Conservation (phyloP, 2,888 invertebrate genomes). For the Oligia strigilis region DNA sequence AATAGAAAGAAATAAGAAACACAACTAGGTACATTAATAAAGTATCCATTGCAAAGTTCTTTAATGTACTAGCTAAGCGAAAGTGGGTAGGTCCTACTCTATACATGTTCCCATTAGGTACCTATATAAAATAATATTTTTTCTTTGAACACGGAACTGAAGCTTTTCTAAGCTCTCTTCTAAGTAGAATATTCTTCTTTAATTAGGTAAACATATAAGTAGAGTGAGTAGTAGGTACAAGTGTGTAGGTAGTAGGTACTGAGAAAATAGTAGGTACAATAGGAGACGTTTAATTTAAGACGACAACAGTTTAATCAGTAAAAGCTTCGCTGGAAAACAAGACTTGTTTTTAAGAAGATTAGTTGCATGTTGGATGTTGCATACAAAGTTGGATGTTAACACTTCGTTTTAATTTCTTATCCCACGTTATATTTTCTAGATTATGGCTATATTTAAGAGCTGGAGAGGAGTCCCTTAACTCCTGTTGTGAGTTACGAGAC, state of each 20-base stretch:
- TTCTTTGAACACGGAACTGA: slow-evolving; percentile 12
- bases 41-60: not conserved
- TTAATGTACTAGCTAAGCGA: slow-evolving; percentile 6
- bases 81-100: not conserved
- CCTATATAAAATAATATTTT: not conserved
- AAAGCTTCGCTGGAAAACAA: slow-evolving; percentile 22
- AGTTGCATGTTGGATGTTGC: not conserved
- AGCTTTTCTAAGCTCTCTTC: slow-evolving; percentile 15
- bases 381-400: not conserved
- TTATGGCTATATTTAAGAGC: not conserved
- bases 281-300: slow-evolving; percentile 20
- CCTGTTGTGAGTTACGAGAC: no score
- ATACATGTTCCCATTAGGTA: not conserved
- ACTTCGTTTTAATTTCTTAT: not conserved
- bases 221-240: not conserved
- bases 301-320: slow-evolving; percentile 28
- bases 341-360: slow-evolving; percentile 31
- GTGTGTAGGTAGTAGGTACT: not conserved
- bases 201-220: slow-evolving; percentile 5
- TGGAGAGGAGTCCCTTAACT: not conserved
- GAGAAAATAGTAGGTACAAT: slow-evolving; percentile 3
- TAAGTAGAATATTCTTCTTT: not conserved
- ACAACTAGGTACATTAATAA: slow-evolving; percentile 9
- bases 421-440: not conserved
- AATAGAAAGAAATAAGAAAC: slow-evolving; percentile 10